A percentile compares a stretch with the other conserved stretches of the same genome.
Conservation (phyloP, 2,113 vertebrate species). For the Thymallus thymallus region DNA sequence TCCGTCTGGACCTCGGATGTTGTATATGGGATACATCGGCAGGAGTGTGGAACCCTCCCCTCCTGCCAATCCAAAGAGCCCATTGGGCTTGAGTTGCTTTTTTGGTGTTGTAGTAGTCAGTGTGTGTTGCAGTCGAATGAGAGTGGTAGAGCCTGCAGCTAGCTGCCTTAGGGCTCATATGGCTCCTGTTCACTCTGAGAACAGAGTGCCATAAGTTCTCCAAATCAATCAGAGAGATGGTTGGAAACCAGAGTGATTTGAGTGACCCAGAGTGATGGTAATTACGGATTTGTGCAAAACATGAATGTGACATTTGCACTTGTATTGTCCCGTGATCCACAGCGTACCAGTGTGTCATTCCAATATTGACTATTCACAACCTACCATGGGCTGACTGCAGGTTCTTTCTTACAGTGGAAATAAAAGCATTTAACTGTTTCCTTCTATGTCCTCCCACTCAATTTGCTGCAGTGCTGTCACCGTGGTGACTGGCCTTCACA, state of each 20-base stretch:
- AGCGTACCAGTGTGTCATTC: background rate
- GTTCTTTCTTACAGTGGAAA: background rate
- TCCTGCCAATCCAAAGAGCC: background rate
- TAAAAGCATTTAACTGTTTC: background rate
- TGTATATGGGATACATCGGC: background rate
- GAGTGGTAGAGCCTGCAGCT: background rate
- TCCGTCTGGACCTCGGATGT: background rate
- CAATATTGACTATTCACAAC: background rate
- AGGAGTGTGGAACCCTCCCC: background rate
- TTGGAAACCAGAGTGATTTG: background rate
- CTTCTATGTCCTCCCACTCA: background rate
- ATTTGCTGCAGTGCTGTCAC: slow-evolving; percentile 3
- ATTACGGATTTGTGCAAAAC: too few relatives aligned
- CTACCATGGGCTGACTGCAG: background rate
- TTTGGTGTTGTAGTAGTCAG: background rate
- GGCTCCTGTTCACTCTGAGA: too few relatives aligned
- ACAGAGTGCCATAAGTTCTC: too few relatives aligned
- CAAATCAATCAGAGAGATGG: background rate
- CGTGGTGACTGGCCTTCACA: slow-evolving; percentile 1
- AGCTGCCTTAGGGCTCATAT: background rate
- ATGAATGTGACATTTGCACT: background rate
- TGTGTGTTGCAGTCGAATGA: background rate
- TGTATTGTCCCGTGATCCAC: background rate
- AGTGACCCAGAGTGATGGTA: too few relatives aligned
- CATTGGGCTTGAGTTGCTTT: background rate